phyloP scores from a whole-genome alignment of 53 echinoderm and acorn worm genomes.

The Paracentrotus lividus region DNA sequence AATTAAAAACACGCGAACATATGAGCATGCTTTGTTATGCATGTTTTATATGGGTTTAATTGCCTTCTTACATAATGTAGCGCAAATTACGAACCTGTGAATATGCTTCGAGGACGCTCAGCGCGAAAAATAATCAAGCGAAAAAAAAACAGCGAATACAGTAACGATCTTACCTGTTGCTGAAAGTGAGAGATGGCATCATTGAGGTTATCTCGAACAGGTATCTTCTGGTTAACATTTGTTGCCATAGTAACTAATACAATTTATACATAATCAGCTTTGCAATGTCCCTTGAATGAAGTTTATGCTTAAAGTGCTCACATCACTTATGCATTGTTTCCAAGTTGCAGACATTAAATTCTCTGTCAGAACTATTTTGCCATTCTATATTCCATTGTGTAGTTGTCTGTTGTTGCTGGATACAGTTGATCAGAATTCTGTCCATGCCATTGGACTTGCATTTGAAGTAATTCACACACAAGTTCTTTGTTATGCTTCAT shows the following conservation, averaged over 20 bases:
- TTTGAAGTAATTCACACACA: neutral
- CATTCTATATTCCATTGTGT: neutral
- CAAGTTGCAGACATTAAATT: neutral
- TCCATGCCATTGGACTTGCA: neutral
- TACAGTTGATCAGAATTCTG: neutral
- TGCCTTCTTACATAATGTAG: too few species aligned
- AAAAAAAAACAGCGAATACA: too few species aligned
- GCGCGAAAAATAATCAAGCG: too few species aligned
- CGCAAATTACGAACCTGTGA: too few species aligned
- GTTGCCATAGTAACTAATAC: conserved; percentile 63
- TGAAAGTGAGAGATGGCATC: conserved; percentile 92
- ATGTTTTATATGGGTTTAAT: too few species aligned
- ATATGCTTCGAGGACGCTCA: too few species aligned
- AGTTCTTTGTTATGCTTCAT: neutral
- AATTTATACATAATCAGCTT: neutral
- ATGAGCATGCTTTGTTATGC: too few species aligned
- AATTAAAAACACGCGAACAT: too few species aligned
- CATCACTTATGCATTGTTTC: neutral
- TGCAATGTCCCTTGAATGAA: neutral
- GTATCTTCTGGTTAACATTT: conserved; percentile 23
- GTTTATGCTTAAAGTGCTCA: neutral
- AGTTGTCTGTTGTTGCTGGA: neutral
- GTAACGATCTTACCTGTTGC: conserved; percentile 81
- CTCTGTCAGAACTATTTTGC: neutral
- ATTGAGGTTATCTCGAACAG: conserved; percentile 70